Evolutionary conservation across 1,140 invertebrate species (phyloP), one percentile per base, ranked within the genome.

Genomic region (Bactericera cockerelli): DNA sequence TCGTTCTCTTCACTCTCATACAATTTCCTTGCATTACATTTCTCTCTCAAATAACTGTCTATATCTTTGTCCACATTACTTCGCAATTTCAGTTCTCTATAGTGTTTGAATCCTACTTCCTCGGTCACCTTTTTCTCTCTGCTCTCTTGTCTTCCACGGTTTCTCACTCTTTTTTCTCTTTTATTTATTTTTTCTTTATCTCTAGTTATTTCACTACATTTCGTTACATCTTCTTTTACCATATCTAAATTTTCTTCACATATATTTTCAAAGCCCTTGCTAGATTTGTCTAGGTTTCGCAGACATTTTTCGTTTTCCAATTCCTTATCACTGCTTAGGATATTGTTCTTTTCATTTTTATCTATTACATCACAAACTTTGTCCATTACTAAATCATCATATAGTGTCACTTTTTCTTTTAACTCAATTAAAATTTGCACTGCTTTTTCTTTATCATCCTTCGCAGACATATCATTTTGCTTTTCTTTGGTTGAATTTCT

Each of bases 151-250:
- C n/a, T 49, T 49, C 22, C 19, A n/a, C n/a, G 4, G 8, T 49
- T 49, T 22, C 42, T 49, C n/a, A 49, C 42, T 49, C n/a, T 49
- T 49, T 49, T 49, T 16, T n/a, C n/a, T n/a, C n/a, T n/a, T n/a
- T n/a, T n/a, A n/a, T n/a, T n/a, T n/a, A n/a, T n/a, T 36, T 16
- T 16, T 11, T 16, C 10, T 36, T 49, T 16, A 19, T 49, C 42
- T 22, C n/a, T 49, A 49, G 3, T n/a, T 10, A n/a, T 49, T 8
- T 49, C 19, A n/a, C 4, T 4, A 6, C 19, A 10, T 49, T 4
- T 22, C 4, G 4, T 16, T 10, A 8, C 4, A n/a, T 10, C 4
- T 4, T 49, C 42, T 22, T 22, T 49, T 8, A 49, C 19, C 8
- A 6, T 16, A 49, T 49, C 42, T 6, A 16, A 4, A 49, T 49